phyloP scores from a whole-genome alignment of 2,113 vertebrate species.

The Dipodomys stephensi region DNA sequence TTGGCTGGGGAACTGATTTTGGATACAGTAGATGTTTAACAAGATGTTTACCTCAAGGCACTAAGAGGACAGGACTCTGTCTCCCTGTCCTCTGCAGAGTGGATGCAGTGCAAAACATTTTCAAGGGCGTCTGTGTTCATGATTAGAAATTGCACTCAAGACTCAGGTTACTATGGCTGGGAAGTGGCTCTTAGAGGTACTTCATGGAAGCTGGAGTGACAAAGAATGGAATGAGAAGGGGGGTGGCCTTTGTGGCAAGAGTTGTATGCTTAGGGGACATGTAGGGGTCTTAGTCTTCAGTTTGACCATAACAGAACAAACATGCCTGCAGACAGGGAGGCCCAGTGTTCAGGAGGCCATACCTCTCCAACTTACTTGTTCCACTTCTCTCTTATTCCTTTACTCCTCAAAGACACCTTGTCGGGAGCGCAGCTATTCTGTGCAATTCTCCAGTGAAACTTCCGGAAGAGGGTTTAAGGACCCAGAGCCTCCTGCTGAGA shows the following conservation, averaged over 20 bases:
- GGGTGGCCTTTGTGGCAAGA: no score
- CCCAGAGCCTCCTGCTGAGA: not conserved
- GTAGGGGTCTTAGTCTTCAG: not conserved
- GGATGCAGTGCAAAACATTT: accelerated
- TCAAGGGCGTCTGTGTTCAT: not conserved
- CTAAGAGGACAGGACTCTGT: not conserved
- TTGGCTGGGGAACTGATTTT: not conserved
- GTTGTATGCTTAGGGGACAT: not conserved
- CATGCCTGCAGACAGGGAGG: not conserved
- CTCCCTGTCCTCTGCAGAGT: not conserved
- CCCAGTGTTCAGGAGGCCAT: not conserved
- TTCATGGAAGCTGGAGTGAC: not conserved
- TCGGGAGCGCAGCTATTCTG: no score
- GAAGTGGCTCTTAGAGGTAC: not conserved
- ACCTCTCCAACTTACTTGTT: no score
- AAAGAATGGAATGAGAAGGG: accelerated
- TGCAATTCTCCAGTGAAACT: not conserved
- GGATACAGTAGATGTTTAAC: not conserved
- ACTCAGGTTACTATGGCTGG: not conserved
- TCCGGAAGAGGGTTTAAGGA: not conserved
- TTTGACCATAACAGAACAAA: not conserved
- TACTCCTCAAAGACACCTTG: not conserved
- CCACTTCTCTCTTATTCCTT: no score
- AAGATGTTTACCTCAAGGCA: not conserved
- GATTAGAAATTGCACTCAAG: not conserved